Evolutionary conservation across 2,888 invertebrate genomes (phyloP).

Genomic region (Tetheella fluctuosa): DNA sequence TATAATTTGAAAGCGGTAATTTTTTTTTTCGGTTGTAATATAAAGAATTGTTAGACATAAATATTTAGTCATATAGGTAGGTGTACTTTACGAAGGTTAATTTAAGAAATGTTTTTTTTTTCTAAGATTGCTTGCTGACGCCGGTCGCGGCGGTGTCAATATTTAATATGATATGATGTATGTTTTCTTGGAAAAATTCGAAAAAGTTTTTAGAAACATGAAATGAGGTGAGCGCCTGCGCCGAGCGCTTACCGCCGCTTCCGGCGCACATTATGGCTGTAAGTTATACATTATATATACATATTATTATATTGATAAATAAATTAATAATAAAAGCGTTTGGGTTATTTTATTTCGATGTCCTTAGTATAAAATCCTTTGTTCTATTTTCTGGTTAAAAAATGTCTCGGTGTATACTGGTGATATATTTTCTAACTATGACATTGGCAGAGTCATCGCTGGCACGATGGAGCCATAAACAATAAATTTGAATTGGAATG

Average conservation of each 20-base stretch:
- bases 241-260: slow-evolving; percentile 31
- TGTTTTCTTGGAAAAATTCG: slow-evolving; percentile 46
- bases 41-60: slow-evolving; percentile 39
- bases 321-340: slow-evolving; percentile 80
- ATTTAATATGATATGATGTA: slow-evolving; percentile 44
- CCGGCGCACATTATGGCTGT: slow-evolving; percentile 68
- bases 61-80: slow-evolving; percentile 45
- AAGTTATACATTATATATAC: slow-evolving; percentile 81
- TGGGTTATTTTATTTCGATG: slow-evolving; percentile 43
- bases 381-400: not conserved
- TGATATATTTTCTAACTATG: too few relatives aligned
- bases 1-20: slow-evolving; percentile 13
- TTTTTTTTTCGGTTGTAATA: slow-evolving; percentile 24
- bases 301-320: slow-evolving; percentile 84
- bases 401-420: too few relatives aligned
- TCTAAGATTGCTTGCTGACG: slow-evolving; percentile 62
- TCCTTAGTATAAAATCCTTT: slow-evolving; percentile 16
- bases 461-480: too few relatives aligned
- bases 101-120: slow-evolving; percentile 60
- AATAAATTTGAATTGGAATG: too few relatives aligned
- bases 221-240: slow-evolving; percentile 38
- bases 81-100: slow-evolving; percentile 46
- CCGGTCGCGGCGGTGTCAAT: slow-evolving; percentile 34
- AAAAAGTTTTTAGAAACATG: slow-evolving; percentile 25
- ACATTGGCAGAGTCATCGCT: too few relatives aligned